Base-by-base conservation (phyloP, 2,888 invertebrate species). In the Polydrusus cervinus region DNA sequence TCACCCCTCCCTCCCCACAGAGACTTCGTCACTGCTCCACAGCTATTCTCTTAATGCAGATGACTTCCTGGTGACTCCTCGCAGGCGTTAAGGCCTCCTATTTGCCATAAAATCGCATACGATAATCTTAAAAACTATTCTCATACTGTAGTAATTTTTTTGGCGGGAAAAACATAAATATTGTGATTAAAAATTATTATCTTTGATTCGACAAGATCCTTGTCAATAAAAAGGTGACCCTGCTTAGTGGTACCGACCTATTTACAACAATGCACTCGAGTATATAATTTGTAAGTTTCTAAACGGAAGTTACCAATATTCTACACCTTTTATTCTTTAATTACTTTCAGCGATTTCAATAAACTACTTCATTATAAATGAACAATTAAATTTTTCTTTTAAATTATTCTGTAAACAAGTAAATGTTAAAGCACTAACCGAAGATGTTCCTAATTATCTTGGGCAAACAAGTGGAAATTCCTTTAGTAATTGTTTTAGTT, bases 251-350 rank as follows among this genome's bases (percentile, higher is more conserved):
- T n/a, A n/a, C 43, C n/a, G 13, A n/a, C 43, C 16, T 3, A 49
- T 49, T 49, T 45, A 45, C 14, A 45, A 49, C 47, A 16, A 49
- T 16, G 47, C 47, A 49, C 9, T 14, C 14, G 13, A 25, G 25
- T n/a, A 13, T 25, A 30, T 25, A 53, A 53, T 25, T 13, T 25
- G 30, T 25, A 55, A 55, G 14, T 55, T 55, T 55, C 34, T 34
- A 34, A 25, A 10, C 11, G 34, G 55, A 30, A 55, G 14, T 55
- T 30, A 55, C 10, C 30, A 55, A 55, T 55, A 55, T 30, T 34
- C 34, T 14, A 55, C 34, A 34, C 14, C 14, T 55, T 55, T 14
- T 55, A 30, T 51, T 51, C 10, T 20, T 51, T 51, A 51, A 51
- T 20, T 20, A 51, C 20, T 51, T 49, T 16, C 0, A 16, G 47